A percentile compares a stretch with the other conserved stretches of the same genome.
These are phyloP conservation scores for Lithodes maja DNA, from an alignment of 2,888 invertebrate genomes.

Conservation along the genomic window DNA sequence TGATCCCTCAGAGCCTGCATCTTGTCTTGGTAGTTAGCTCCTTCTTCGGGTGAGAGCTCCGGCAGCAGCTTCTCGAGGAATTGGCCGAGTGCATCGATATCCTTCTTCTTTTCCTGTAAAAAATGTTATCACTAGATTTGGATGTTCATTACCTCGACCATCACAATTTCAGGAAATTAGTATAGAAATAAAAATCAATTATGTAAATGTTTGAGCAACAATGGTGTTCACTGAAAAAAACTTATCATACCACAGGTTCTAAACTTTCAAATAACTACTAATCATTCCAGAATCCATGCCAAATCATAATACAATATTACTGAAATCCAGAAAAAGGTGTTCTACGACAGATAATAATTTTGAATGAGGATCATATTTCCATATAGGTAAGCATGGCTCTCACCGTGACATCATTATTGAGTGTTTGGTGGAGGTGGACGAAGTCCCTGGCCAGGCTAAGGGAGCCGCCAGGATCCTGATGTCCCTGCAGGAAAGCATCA, in stretches of 20 bases:
- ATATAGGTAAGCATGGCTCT: conserved; percentile 68
- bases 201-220: not conserved
- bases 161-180: not conserved
- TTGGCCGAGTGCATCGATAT: conserved; percentile 81
- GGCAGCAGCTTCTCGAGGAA: conserved; percentile 79
- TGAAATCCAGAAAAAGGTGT: too few species aligned
- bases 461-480: conserved; percentile 84
- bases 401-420: conserved; percentile 84
- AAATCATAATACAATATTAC: too few species aligned
- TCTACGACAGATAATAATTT: too few species aligned
- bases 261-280: too few species aligned
- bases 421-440: conserved; percentile 82
- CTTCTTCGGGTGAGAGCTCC: conserved; percentile 81
- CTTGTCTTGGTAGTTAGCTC: conserved; percentile 80
- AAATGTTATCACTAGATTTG: not conserved
- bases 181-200: conserved; percentile 2
- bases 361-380: too few species aligned
- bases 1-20: conserved; percentile 80
- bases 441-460: conserved; percentile 82
- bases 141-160: not conserved
- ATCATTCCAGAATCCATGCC: too few species aligned
- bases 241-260: too few species aligned
- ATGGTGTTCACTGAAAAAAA: not conserved
- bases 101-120: conserved; percentile 81
- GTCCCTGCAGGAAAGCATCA: conserved; percentile 83